phyloP scores from a whole-genome alignment of 1,140 invertebrate species.

The Drosophila sechellia region DNA sequence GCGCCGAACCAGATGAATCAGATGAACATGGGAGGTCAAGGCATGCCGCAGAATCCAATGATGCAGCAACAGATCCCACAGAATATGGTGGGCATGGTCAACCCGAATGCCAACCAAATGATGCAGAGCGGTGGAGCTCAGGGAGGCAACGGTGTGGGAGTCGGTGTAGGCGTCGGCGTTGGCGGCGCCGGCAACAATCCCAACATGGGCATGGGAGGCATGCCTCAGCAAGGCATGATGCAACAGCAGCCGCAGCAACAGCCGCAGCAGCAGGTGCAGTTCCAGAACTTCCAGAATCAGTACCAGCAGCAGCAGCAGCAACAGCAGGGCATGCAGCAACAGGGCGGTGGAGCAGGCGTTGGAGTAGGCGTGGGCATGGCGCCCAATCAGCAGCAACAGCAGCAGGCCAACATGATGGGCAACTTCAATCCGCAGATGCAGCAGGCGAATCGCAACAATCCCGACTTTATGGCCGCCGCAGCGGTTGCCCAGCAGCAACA shows the following conservation, averaged over 20 bases:
- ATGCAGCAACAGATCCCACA: constrained; percentile 85
- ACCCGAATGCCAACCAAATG: constrained; percentile 83
- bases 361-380: constrained; percentile 72
- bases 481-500: constrained; percentile 77
- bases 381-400: constrained; percentile 69
- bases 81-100: constrained; percentile 85
- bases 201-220: constrained; percentile 63
- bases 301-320: constrained; percentile 74
- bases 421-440: constrained; percentile 83
- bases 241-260: constrained; percentile 67
- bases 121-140: constrained; percentile 62
- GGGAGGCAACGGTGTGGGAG: constrained; percentile 61
- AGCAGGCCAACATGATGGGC: constrained; percentile 84
- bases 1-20: constrained; percentile 84
- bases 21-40: constrained; percentile 85
- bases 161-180: constrained; percentile 54
- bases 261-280: constrained; percentile 72
- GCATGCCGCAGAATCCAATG: constrained; percentile 85
- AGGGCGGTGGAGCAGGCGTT: constrained; percentile 50
- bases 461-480: constrained; percentile 83
- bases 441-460: constrained; percentile 83
- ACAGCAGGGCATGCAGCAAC: constrained; percentile 71
- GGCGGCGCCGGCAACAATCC: constrained; percentile 59
- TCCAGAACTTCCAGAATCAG: constrained; percentile 81
- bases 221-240: constrained; percentile 78